These are phyloP conservation scores for Sebastes schlegelii DNA, from an alignment of 2,113 vertebrate species.

Conservation along the genomic window DNA sequence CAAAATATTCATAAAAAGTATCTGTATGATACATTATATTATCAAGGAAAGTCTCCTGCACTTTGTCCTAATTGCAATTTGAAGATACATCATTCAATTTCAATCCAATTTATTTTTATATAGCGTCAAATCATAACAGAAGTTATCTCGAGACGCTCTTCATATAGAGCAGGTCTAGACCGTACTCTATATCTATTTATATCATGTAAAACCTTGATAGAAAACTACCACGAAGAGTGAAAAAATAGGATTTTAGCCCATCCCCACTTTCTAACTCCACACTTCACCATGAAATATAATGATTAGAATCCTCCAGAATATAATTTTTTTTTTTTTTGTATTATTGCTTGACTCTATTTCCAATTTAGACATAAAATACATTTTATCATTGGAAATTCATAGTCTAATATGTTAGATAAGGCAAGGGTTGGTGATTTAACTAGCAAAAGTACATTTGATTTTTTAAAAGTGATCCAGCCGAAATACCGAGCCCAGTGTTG, in stretches of 20 bases:
- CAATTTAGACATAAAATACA: no score
- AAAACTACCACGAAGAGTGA: no score
- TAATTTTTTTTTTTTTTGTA: background rate
- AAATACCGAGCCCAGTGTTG: no score
- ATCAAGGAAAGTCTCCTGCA: background rate
- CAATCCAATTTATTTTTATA: no score
- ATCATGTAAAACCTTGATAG: background rate
- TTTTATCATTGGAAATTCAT: background rate
- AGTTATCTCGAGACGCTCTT: no score
- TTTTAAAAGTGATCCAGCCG: no score
- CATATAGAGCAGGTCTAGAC: no score
- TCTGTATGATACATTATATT: background rate
- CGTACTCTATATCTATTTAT: no score
- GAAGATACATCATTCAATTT: background rate
- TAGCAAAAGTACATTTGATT: no score
- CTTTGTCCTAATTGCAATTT: background rate
- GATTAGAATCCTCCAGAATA: background rate
- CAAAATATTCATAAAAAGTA: no score
- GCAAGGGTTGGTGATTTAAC: no score
- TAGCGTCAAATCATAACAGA: no score
- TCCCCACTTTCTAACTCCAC: background rate
- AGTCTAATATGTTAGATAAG: background rate
- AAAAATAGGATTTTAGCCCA: background rate
- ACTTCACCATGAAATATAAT: background rate
- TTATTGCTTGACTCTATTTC: background rate